Base-by-base conservation (phyloP, 1,140 invertebrate species). In the Pogonus chalceus region DNA sequence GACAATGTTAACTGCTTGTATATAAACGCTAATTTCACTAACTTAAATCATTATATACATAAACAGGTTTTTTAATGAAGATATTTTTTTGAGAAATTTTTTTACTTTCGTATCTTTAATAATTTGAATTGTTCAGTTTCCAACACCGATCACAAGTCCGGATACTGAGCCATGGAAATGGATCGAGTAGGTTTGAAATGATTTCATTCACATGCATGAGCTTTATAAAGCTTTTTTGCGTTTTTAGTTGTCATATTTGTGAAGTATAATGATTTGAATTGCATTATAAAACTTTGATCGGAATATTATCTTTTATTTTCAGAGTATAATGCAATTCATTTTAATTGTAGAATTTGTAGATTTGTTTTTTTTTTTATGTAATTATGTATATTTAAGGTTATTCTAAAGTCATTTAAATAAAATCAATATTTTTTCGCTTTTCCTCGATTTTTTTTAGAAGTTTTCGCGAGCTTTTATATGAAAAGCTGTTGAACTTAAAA, bases 151-250 rank as follows among this genome's bases (percentile, higher is more conserved):
- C 78, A 85, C 82, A 72, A 85, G 83, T 74, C 83, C 84, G 76
- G 85, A 86, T 74, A 84, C 78, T 73, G 85, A 89, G 77, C 83
- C 86, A 71, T 88, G 85, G 85, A 87, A 85, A 74, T 89, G 86
- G 87, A 78, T 85, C 79, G 81, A 83, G 81, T 85, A 86, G 85
- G 83, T 86, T 20, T 35, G 14, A 50, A 46, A 51, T 23, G 2
- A 56, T 20, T 14, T 21, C 16, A 35, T 20, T 18, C 31, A 9
- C 14, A 12, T 51, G 16, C 12, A 35, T 31, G 4, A 7, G 4
- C 7, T 22, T 20, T 49, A 7, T 21, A 4, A 9, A 9, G 48
- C 20, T 12, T 51, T 39, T 52, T 56, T 31, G 3, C 12, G 31
- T 22, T 9, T 52, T 50, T 37, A 1, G 21, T 35, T 1, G 2